Percentiles rank a stretch among this genome's conserved stretches.
Conservation (phyloP, 30 jellyfish, hydroid and myxozoan genomes). For the Pelagia noctiluca region DNA sequence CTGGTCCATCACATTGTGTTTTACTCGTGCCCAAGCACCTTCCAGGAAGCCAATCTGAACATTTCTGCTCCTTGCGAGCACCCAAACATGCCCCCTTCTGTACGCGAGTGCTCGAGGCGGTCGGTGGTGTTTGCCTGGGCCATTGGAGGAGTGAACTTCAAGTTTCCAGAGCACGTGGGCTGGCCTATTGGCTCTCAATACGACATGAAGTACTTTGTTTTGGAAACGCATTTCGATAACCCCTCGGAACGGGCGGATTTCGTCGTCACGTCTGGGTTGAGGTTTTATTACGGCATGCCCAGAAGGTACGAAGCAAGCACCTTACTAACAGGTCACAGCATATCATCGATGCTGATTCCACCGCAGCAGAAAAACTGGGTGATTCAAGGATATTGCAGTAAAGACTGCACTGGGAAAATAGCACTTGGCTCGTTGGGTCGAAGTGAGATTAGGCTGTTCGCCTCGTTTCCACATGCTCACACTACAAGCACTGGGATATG, state of each 20-base stretch:
- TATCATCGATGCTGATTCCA: background rate
- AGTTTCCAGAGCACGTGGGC: constrained; percentile 63
- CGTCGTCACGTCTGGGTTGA: constrained; percentile 16
- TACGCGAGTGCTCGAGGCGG: constrained; percentile 25
- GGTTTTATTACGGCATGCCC: background rate
- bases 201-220: constrained; percentile 32
- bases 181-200: constrained; percentile 39
- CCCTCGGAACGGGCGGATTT: constrained; percentile 5
- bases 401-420: background rate
- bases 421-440: background rate
- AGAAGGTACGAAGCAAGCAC: constrained; percentile 16
- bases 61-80: constrained; percentile 31
- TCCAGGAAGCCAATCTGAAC: constrained; percentile 52
- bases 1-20: constrained; percentile 64
- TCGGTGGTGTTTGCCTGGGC: constrained; percentile 75
- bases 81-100: constrained; percentile 65
- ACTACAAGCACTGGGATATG: constrained; percentile 57
- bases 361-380: background rate
- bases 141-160: constrained; percentile 61
- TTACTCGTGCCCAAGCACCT: constrained; percentile 39
- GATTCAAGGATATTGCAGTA: background rate
- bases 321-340: background rate
- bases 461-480: constrained; percentile 75
- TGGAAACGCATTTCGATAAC: constrained; percentile 61
- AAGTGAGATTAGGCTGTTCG: constrained; percentile 57